These are phyloP conservation scores for Neocloeon triangulifer DNA, from an alignment of 1,140 invertebrate species.

Conservation along the genomic window DNA sequence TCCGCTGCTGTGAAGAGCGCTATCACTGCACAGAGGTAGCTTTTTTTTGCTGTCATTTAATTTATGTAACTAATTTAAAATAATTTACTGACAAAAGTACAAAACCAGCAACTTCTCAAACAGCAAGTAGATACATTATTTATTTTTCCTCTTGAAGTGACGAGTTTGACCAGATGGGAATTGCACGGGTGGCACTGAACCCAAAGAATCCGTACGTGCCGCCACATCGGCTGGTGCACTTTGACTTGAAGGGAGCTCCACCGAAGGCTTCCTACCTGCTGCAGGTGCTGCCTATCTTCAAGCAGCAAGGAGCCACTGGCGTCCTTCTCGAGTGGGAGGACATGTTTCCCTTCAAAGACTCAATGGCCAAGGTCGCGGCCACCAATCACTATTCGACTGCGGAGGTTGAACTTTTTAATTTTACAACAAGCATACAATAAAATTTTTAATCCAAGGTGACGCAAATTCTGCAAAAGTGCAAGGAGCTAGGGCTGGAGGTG, in stretches of 20 bases:
- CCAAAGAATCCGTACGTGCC: slow-evolving; percentile 13
- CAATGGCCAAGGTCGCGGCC: slow-evolving; percentile 36
- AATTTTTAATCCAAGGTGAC: slow-evolving; percentile 30
- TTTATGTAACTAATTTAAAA: too few relatives aligned
- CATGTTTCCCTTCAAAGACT: slow-evolving; percentile 78
- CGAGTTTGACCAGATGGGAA: too few relatives aligned
- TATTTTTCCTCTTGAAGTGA: too few relatives aligned
- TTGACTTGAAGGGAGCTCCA: slow-evolving; percentile 31
- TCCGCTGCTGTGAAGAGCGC: too few relatives aligned
- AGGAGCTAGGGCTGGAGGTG: slow-evolving; percentile 41
- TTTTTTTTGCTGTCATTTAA: too few relatives aligned
- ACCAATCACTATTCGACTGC: slow-evolving; percentile 49
- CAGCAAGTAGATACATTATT: too few relatives aligned
- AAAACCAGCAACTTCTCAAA: too few relatives aligned
- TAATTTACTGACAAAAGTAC: too few relatives aligned
- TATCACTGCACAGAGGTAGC: too few relatives aligned
- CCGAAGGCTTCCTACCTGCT: slow-evolving; percentile 21
- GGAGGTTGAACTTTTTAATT: too few relatives aligned
- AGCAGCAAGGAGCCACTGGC: slow-evolving; percentile 46
- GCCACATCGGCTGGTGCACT: slow-evolving; percentile 19
- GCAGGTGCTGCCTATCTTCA: slow-evolving; percentile 18
- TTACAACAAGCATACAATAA: too few relatives aligned
- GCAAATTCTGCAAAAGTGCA: slow-evolving; percentile 30
- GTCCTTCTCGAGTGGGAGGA: slow-evolving; percentile 91
- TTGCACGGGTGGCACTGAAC: too few relatives aligned